phyloP scores from a whole-genome alignment of 1,140 invertebrate species.

The Caenorhabditis briggsae region DNA sequence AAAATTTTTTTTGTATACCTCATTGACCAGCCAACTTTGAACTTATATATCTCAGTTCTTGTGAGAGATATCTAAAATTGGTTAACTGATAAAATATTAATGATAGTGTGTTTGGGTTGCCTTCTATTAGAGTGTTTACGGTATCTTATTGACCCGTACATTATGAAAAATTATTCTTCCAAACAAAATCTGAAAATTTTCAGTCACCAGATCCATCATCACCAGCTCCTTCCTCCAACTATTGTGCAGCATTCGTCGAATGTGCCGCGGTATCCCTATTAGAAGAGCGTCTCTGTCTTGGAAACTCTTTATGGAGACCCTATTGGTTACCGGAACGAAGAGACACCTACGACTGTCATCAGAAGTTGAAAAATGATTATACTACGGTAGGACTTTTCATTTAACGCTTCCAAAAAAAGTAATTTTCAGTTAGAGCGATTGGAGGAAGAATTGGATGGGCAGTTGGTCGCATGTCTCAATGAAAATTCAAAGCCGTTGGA shows the following conservation, averaged over 20 bases:
- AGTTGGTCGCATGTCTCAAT: slow-evolving; percentile 55
- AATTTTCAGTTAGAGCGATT: slow-evolving; percentile 52
- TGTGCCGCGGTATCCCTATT: slow-evolving; percentile 53
- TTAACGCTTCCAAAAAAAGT: neutral
- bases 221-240: slow-evolving; percentile 27
- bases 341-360: slow-evolving; percentile 54
- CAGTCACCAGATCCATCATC: slow-evolving; percentile 19
- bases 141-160: too few relatives aligned
- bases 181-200: neutral
- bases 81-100: too few relatives aligned
- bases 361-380: slow-evolving; percentile 62
- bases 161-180: too few relatives aligned
- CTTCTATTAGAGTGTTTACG: too few relatives aligned
- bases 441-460: slow-evolving; percentile 57
- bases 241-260: slow-evolving; percentile 52
- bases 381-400: slow-evolving; percentile 15
- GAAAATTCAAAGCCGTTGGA: slow-evolving; percentile 55
- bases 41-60: too few relatives aligned
- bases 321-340: slow-evolving; percentile 57
- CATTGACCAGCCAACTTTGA: too few relatives aligned
- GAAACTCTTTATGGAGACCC: slow-evolving; percentile 45
- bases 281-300: slow-evolving; percentile 58
- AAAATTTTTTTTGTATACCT: too few relatives aligned
- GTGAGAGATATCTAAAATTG: too few relatives aligned
- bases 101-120: too few relatives aligned